Evolutionary conservation across 2,888 invertebrate species (phyloP).

Genomic region (Bembecia ichneumoniformis): DNA sequence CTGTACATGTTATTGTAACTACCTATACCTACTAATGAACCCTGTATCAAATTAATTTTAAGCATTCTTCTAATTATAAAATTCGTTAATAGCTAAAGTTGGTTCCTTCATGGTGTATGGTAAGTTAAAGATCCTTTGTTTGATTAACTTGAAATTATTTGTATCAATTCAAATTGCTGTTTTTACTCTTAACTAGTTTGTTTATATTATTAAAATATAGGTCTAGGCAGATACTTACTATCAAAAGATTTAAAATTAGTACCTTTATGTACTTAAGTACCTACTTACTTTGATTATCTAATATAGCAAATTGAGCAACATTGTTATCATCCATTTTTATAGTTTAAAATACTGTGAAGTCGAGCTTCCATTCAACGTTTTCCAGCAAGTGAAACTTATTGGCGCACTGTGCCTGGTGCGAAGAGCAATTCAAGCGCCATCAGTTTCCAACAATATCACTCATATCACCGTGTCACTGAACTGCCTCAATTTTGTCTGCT

Average conservation of each 20-base stretch:
- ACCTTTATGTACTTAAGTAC: constrained; percentile 3
- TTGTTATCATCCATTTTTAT: constrained; percentile 40
- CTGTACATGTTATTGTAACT: too few species aligned
- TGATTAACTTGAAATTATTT: too few species aligned
- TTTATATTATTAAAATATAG: too few species aligned
- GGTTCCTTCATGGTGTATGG: too few species aligned
- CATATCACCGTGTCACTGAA: background rate
- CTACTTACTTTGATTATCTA: constrained; percentile 41
- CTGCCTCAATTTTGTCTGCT: background rate
- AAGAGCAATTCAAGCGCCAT: background rate
- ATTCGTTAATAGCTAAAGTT: too few species aligned
- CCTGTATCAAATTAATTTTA: too few species aligned
- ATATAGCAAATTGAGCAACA: constrained; percentile 45
- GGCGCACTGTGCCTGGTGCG: constrained; percentile 5
- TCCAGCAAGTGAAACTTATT: constrained; percentile 12
- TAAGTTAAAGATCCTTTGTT: too few species aligned
- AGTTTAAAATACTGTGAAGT: constrained; percentile 1
- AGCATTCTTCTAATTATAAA: too few species aligned
- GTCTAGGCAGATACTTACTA: too few species aligned
- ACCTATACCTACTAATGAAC: too few species aligned
- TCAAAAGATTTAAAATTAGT: background rate
- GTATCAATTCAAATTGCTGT: too few species aligned
- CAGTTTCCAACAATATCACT: background rate
- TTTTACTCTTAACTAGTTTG: too few species aligned
- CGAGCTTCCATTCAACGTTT: constrained; percentile 11